A percentile compares a stretch with the other conserved stretches of the same genome.
These are phyloP conservation scores for Anthopleura sola DNA, from an alignment of 64 coral and sea anemone genomes.

Conservation along the genomic window DNA sequence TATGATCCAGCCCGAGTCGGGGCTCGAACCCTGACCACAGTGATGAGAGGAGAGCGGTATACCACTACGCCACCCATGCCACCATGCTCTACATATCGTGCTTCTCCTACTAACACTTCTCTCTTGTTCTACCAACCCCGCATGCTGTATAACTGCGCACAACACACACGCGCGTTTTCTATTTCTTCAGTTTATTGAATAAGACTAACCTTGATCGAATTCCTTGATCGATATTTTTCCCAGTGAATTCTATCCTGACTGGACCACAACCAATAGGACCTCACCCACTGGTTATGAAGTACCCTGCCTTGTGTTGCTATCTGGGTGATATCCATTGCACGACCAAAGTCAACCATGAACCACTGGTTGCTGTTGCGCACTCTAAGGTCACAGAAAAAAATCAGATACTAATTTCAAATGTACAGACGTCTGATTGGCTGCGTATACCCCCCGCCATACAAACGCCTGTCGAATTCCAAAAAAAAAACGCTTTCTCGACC, in stretches of 20 bases:
- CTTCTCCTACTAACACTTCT: too few species aligned
- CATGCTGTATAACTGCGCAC: too few species aligned
- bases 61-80: too few species aligned
- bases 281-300: slow-evolving; percentile 44
- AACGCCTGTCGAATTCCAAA: too few species aligned
- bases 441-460: background rate
- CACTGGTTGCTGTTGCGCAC: slow-evolving; percentile 59
- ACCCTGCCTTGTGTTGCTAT: slow-evolving; percentile 44
- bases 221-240: slow-evolving; percentile 41
- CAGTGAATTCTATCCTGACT: slow-evolving; percentile 56
- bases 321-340: slow-evolving; percentile 22
- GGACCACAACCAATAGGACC: background rate
- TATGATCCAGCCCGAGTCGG: too few species aligned
- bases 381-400: background rate
- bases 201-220: slow-evolving; percentile 34
- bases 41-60: too few species aligned
- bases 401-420: background rate
- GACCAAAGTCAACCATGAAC: slow-evolving; percentile 78
- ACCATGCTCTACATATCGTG: too few species aligned
- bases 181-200: too few species aligned
- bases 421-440: background rate
- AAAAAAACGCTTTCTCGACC: too few species aligned
- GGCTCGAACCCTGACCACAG: too few species aligned
- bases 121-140: too few species aligned
- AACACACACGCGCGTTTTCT: too few species aligned